phyloP scores from a whole-genome alignment of 2,888 invertebrate genomes.

The Augochlorella aurata region DNA sequence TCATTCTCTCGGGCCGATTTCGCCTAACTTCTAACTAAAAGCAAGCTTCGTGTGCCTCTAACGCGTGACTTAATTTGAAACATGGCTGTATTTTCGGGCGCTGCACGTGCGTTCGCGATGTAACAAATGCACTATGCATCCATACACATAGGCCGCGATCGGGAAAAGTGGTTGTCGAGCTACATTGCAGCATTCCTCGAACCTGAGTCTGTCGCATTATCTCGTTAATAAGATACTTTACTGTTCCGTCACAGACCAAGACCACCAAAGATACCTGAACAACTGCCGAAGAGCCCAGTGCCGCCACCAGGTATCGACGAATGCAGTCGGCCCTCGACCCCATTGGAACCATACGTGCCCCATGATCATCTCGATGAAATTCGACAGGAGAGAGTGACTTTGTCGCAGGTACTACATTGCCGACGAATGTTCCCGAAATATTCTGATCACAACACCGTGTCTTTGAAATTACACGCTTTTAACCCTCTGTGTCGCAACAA shows the following conservation, averaged over 20 bases:
- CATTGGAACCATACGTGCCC: slow-evolving; percentile 71
- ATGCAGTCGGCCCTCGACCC: slow-evolving; percentile 59
- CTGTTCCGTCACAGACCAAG: slow-evolving; percentile 47
- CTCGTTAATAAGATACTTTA: slow-evolving; percentile 28
- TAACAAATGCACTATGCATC: not conserved
- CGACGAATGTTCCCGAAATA: not conserved
- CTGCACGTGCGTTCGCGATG: not conserved
- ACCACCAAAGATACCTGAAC: slow-evolving; percentile 71
- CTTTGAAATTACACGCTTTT: too few species aligned
- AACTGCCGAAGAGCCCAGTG: slow-evolving; percentile 79
- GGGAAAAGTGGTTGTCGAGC: slow-evolving; percentile 48
- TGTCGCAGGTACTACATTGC: slow-evolving; percentile 76
- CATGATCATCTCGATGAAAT: slow-evolving; percentile 79
- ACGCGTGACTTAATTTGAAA: slow-evolving; percentile 6
- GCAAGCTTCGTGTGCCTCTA: slow-evolving; percentile 6
- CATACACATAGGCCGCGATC: not conserved
- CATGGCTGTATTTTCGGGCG: not conserved
- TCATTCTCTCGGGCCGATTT: not conserved
- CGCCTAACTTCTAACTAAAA: not conserved
- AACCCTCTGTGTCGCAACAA: too few species aligned
- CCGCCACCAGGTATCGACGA: slow-evolving; percentile 74
- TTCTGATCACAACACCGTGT: too few species aligned
- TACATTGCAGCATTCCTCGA: slow-evolving; percentile 25
- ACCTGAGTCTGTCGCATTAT: not conserved
- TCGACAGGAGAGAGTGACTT: slow-evolving; percentile 77